phyloP scores from a whole-genome alignment of 2,888 invertebrate genomes.

The Drosophila anceps region DNA sequence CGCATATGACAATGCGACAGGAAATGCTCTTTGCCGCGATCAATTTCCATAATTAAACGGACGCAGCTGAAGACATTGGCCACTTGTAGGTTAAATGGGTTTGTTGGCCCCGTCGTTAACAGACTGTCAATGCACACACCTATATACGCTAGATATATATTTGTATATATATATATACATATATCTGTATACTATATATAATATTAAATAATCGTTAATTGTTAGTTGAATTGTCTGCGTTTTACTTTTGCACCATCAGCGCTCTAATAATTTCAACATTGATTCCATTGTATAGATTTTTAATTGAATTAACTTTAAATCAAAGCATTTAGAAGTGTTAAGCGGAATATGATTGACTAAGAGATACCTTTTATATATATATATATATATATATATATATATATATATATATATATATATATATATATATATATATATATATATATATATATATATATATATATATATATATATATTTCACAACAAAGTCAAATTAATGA shows the following conservation, averaged over 20 bases:
- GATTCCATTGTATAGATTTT: constrained; percentile 62
- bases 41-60: constrained; percentile 82
- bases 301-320: constrained; percentile 52
- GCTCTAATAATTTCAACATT: constrained; percentile 83
- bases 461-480: too few species aligned
- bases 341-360: not conserved
- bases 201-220: constrained; percentile 51
- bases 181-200: not conserved
- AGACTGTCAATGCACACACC: constrained; percentile 7
- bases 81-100: constrained; percentile 82
- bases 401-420: too few species aligned
- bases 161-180: not conserved
- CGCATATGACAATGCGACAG: constrained; percentile 62
- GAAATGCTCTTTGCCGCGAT: constrained; percentile 81
- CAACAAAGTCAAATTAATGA: too few species aligned
- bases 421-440: too few species aligned
- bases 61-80: constrained; percentile 68
- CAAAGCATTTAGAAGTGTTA: constrained; percentile 27
- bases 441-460: too few species aligned
- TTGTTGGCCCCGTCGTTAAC: constrained; percentile 71
- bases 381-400: too few species aligned
- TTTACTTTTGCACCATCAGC: constrained; percentile 64
- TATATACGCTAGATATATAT: constrained; percentile 3
- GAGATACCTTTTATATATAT: not conserved
- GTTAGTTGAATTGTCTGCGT: constrained; percentile 73